These are phyloP conservation scores for Acrocephalus arundinaceus DNA, from an alignment of 2,113 vertebrate genomes.

Conservation along the genomic window DNA sequence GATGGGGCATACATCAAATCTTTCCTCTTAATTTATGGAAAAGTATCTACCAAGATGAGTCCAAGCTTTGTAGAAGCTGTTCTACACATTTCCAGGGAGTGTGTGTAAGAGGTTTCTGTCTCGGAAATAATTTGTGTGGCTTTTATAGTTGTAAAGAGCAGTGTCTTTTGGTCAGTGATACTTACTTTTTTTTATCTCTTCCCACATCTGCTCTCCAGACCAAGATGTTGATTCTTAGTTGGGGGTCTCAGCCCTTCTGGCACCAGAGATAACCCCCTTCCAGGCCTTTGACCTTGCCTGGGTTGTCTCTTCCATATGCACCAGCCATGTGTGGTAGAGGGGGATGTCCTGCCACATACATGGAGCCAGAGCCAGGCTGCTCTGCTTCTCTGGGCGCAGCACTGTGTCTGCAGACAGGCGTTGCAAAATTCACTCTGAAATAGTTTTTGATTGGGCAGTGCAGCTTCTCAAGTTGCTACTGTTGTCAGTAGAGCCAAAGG, in stretches of 20 bases:
- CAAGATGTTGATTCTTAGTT: not conserved
- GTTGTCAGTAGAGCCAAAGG: not conserved
- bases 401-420: not conserved
- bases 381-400: not conserved
- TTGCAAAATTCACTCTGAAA: not conserved
- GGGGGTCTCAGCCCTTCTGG: not conserved
- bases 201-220: not conserved
- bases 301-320: not conserved
- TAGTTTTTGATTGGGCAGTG: not conserved
- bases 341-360: fast-evolving
- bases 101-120: not conserved
- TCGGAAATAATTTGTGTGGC: not conserved
- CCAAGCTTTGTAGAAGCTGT: not conserved
- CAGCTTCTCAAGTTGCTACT: fast-evolving
- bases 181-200: not conserved
- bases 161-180: not conserved
- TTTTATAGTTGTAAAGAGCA: not conserved
- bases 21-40: not conserved
- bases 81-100: not conserved
- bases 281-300: not conserved
- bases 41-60: fast-evolving
- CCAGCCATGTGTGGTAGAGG: too few species aligned
- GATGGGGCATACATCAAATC: not conserved
- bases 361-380: fast-evolving
- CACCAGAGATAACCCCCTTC: not conserved